Percentiles rank a stretch among this genome's conserved stretches.
Evolutionary conservation across 1,140 invertebrate genomes (phyloP).

Genomic region (Parasteatoda tepidariorum): DNA sequence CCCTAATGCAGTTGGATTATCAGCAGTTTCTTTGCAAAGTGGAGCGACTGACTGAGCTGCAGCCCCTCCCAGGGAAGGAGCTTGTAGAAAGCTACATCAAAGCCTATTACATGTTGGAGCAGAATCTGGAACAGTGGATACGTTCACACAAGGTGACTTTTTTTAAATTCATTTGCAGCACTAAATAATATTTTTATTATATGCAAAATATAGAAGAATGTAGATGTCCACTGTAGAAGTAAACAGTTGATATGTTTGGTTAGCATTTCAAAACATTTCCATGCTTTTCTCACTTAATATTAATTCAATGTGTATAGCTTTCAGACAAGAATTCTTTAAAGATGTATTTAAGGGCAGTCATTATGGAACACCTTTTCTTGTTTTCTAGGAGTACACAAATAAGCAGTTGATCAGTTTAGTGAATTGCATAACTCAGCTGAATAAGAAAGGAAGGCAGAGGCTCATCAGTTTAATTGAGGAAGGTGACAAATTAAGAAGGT

Average conservation of each 20-base stretch:
- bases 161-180: not conserved
- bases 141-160: conserved; percentile 78
- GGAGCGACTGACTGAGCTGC: conserved; percentile 81
- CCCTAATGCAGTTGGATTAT: conserved; percentile 97
- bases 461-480: conserved; percentile 79
- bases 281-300: too few species aligned
- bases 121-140: conserved; percentile 89
- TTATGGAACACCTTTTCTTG: conserved; percentile 29
- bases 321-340: too few species aligned
- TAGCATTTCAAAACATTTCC: too few species aligned
- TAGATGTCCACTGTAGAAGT: too few species aligned
- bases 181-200: too few species aligned
- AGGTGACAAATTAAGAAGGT: conserved; percentile 41
- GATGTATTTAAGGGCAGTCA: too few species aligned
- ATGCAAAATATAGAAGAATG: too few species aligned
- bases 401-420: conserved; percentile 89
- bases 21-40: conserved; percentile 93
- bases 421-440: conserved; percentile 86
- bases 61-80: conserved; percentile 86
- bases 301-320: too few species aligned
- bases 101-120: conserved; percentile 93
- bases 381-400: conserved; percentile 83
- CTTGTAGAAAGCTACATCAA: conserved; percentile 96
- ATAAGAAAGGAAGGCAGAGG: conserved; percentile 85
- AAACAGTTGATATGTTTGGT: too few species aligned